Percentiles rank a stretch among this genome's conserved stretches.
These are phyloP conservation scores for Anas acuta DNA, from an alignment of 2,797 vertebrate genomes.

Conservation along the genomic window DNA sequence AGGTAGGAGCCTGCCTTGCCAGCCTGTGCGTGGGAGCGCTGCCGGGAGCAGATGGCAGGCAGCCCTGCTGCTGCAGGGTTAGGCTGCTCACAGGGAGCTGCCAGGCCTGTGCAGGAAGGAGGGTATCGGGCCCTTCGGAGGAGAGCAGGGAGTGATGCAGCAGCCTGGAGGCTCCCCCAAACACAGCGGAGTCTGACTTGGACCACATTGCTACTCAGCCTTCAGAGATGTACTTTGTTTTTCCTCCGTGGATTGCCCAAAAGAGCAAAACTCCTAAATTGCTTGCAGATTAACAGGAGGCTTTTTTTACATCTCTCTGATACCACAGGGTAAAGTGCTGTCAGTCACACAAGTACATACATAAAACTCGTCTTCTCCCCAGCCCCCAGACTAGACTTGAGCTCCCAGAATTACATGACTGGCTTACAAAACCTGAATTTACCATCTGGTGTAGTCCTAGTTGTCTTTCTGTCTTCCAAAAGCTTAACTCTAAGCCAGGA, in stretches of 20 bases:
- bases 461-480: neutral
- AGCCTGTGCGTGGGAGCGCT: neutral
- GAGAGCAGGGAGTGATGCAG: rapidly evolving
- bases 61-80: neutral
- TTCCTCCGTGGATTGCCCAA: too few species aligned
- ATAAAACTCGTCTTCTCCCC: neutral
- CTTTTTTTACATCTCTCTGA: neutral
- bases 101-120: neutral
- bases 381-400: neutral
- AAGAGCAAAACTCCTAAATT: neutral
- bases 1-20: neutral
- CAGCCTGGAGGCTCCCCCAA: neutral
- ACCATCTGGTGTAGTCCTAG: neutral
- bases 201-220: too few species aligned
- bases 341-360: neutral
- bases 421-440: neutral
- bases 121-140: neutral
- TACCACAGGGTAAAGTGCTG: neutral
- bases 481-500: neutral
- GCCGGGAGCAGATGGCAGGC: neutral
- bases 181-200: neutral
- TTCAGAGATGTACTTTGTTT: neutral
- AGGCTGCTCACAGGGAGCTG: neutral
- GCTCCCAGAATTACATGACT: neutral
- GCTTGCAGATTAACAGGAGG: neutral